phyloP scores from a whole-genome alignment of 2,797 vertebrate genomes.

The Poeciliopsis turneri region DNA sequence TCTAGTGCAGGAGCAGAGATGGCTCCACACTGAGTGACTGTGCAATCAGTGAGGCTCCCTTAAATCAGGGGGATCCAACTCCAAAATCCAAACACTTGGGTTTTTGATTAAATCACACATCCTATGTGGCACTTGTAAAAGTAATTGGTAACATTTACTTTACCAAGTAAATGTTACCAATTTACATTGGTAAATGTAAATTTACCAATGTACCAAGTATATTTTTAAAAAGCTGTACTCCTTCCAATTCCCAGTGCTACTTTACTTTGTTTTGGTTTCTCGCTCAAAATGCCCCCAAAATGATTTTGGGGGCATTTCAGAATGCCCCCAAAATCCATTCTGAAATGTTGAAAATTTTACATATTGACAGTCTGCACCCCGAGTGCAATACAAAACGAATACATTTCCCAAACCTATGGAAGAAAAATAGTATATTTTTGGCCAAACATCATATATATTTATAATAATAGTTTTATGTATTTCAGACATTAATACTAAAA shows the following conservation, averaged over 20 bases:
- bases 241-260: neutral
- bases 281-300: neutral
- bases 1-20: neutral
- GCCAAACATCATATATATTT: neutral
- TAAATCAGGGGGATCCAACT: neutral
- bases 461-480: conserved; percentile 7
- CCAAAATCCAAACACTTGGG: neutral
- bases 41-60: neutral
- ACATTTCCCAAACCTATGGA: neutral
- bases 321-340: neutral
- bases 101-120: neutral
- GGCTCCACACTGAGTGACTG: neutral
- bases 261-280: neutral
- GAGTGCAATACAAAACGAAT: neutral
- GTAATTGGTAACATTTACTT: too few species aligned
- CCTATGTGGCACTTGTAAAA: too few species aligned
- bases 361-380: neutral
- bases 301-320: too few species aligned
- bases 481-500: conserved; percentile 5
- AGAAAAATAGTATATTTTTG: neutral
- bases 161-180: too few species aligned
- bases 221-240: neutral
- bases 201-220: neutral
- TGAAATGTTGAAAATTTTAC: neutral
- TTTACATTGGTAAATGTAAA: too few species aligned